A percentile compares a stretch with the other conserved stretches of the same genome.
phyloP scores from a whole-genome alignment of 2,797 vertebrate species.

The Clangula hyemalis region DNA sequence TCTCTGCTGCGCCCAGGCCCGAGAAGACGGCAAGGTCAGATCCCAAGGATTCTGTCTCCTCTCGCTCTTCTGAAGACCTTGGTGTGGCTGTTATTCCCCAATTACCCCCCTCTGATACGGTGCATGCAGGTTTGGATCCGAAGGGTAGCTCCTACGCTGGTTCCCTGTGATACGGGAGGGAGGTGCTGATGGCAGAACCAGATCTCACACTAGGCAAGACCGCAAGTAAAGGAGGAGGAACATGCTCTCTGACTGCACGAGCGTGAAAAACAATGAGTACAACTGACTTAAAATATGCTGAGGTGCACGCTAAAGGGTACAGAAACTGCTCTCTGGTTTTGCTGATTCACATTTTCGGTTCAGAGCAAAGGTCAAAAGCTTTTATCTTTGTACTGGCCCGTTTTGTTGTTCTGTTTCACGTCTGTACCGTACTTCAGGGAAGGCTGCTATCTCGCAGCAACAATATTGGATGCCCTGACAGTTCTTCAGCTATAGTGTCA shows the following conservation, averaged over 20 bases:
- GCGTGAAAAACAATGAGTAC: background rate
- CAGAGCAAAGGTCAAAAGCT: constrained; percentile 39
- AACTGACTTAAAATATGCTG: background rate
- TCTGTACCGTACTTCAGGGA: fast-evolving
- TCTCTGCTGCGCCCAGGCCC: background rate
- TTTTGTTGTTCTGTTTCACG: background rate
- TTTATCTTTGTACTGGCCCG: background rate
- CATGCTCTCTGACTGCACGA: background rate
- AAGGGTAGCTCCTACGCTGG: background rate
- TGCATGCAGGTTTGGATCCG: background rate
- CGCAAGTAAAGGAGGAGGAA: background rate
- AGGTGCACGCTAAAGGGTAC: background rate
- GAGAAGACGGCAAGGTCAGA: background rate
- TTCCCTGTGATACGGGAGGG: fast-evolving
- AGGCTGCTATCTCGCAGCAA: background rate
- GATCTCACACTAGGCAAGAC: background rate
- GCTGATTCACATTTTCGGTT: constrained; percentile 29
- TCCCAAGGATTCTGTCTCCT: background rate
- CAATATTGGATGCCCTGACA: background rate
- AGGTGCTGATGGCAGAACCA: background rate
- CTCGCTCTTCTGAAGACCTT: background rate
- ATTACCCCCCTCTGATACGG: fast-evolving
- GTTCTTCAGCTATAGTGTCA: background rate
- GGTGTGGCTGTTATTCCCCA: background rate
- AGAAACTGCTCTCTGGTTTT: background rate